Evolutionary conservation across 2,888 invertebrate genomes (phyloP).

Genomic region (Drosophila robusta): DNA sequence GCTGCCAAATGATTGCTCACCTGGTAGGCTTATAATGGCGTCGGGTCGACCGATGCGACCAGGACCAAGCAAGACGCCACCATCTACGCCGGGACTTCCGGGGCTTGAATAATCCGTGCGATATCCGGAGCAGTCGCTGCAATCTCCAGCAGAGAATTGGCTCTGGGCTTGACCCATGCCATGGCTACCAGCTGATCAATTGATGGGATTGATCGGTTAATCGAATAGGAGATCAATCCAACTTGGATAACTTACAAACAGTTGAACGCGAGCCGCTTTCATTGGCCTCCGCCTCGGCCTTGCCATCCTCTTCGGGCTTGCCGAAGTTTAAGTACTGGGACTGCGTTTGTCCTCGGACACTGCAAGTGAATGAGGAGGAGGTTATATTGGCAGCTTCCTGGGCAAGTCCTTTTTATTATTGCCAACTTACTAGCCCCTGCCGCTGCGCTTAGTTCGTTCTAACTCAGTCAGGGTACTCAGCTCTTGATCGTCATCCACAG

Average conservation of each 20-base stretch:
- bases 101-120: constrained; percentile 6
- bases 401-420: not conserved
- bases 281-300: constrained; percentile 93
- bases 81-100: constrained; percentile 27
- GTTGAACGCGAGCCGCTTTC: constrained; percentile 85
- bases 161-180: constrained; percentile 96
- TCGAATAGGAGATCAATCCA: not conserved
- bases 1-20: constrained; percentile 24
- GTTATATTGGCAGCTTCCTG: not conserved
- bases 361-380: constrained; percentile 30
- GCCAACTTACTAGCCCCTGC: constrained; percentile 82
- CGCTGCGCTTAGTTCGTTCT: constrained; percentile 80
- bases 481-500: constrained; percentile 49
- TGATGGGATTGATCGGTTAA: not conserved
- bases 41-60: constrained; percentile 52
- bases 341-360: constrained; percentile 91
- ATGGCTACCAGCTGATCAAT: constrained; percentile 89
- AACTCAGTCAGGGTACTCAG: constrained; percentile 45
- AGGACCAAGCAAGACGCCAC: not conserved
- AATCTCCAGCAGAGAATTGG: constrained; percentile 89
- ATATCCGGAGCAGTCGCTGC: constrained; percentile 68
- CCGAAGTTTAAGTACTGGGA: constrained; percentile 92
- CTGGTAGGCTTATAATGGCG: constrained; percentile 65
- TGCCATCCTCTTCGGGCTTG: constrained; percentile 88
- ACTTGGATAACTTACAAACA: constrained; percentile 81